phyloP scores from a whole-genome alignment of 2,113 vertebrate species.

The Stegostoma tigrinum region DNA sequence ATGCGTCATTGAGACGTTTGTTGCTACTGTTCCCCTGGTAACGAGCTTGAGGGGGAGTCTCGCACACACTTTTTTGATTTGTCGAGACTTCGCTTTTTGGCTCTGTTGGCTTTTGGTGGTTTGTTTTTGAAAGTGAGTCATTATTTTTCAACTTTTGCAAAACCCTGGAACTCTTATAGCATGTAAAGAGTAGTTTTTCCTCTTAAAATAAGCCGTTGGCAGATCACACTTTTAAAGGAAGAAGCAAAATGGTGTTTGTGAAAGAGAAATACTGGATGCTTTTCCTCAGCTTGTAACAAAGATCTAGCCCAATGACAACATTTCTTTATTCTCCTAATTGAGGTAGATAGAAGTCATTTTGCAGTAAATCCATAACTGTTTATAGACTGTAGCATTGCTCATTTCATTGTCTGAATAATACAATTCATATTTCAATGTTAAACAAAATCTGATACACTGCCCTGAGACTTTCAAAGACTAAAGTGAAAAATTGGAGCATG shows the following conservation, averaged over 20 bases:
- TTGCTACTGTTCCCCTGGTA: neutral
- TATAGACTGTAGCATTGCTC: neutral
- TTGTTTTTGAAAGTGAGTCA: neutral
- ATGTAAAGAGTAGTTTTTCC: neutral
- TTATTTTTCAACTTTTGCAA: neutral
- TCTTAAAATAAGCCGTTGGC: neutral
- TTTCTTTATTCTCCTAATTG: neutral
- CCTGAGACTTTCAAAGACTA: neutral
- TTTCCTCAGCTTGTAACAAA: neutral
- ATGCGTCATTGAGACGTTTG: neutral
- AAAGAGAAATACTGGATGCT: neutral
- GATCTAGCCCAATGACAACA: neutral
- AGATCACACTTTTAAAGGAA: neutral
- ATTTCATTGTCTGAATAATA: too few species aligned
- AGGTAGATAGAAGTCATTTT: neutral
- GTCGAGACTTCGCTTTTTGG: neutral
- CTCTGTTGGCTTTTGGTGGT: neutral
- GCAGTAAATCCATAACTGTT: conserved; percentile 7
- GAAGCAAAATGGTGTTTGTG: neutral
- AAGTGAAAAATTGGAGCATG: neutral
- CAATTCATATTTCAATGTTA: neutral
- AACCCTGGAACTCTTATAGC: neutral
- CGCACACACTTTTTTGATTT: neutral
- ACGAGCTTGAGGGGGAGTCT: neutral
- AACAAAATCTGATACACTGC: neutral